Base-by-base conservation (phyloP, 2,797 vertebrate genomes). In the Hydrolagus colliei region DNA sequence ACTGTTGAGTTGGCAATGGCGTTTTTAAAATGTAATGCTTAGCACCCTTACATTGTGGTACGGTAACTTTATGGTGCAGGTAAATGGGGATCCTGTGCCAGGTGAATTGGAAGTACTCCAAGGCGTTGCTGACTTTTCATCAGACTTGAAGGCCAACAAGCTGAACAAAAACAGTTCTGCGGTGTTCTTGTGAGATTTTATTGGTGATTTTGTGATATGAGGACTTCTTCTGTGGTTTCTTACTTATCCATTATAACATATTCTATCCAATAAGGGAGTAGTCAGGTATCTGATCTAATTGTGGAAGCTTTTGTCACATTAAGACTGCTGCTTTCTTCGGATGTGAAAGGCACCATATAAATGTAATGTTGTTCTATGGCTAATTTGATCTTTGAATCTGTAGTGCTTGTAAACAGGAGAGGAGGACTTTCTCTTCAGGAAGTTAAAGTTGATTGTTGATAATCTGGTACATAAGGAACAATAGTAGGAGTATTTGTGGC, bases 341-440 rank as follows among this genome's bases (percentile, higher is more conserved):
- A 27, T 27, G 27, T 27, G 27, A 27, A 27, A 27, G 27, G 27
- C 27, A 27, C 27, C 27, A 27, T 27, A 27, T 27, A 27, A 27
- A 27, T 27, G 27, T 27, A 27, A 27, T 27, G 27, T 27, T 27
- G 27, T 27, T 80, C 63, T 27, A 80, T 18, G 62, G 75, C 86
- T 79, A 71, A 84, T 87, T 86, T 74, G 79, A 87, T 87, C 87
- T 88, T 87, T 89, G 86, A 6, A 87, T 89, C 88, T 88, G 89
- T 90, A 89, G 89, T 90, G 86, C 89, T 93, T 89, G 89, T 91
- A 92, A 92, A 94, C 86, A 88, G 86, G 73, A 62, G 87, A 88
- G 89, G 89, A 88, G 87, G 88, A 88, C 86, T 87, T 90, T 89
- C 63, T 86, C 85, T 88, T 89, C 86, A 87, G 89, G 92, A 93